Evolutionary conservation across 2,888 invertebrate species (phyloP), one percentile per base, ranked within the genome.

Genomic region (Melanophora roralis): DNA sequence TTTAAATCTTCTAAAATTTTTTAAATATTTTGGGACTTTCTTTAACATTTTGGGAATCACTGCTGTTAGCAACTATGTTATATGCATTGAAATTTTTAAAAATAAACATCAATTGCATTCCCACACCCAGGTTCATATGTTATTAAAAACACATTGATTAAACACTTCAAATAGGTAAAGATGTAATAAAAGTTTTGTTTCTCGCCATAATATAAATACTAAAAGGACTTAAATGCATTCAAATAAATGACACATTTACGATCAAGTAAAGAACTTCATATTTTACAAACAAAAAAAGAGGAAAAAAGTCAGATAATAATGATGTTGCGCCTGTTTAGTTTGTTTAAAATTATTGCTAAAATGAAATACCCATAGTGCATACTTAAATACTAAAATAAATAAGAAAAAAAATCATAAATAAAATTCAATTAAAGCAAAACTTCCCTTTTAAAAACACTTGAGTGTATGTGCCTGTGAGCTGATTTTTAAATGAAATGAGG

Each of bases 361-460:
- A 51, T 45, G 45, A 57, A 57, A 49, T 40, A 53, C 45, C 55
- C 45, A 68, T 55, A 53, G 45, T 19, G 43, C 59, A 60, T 49
- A n/a, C n/a, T n/a, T n/a, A 55, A 32, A 23, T 49, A 19, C 55
- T 45, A 27, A 27, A 6, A 27, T 5, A 6, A 27, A 27, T 3
- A 27, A 27, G 27, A 27, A 27, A 27, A 47, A 57, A 68, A 49
- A 65, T 62, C 79, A 62, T 79, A 79, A 79, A 79, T 79, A 79
- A 79, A 79, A 75, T 69, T 79, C 75, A 79, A 79, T 79, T 79
- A 71, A 75, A 75, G 62, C n/a, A 38, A 71, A 79, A 71, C 7
- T 40, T 71, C 32, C 53, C 45, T 36, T n/a, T 55, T 32, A 55
- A 14, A n/a, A 14, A 9, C 38, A 32, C 51, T 45, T 23, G 47